Evolutionary conservation across 1,140 invertebrate species (phyloP), one percentile per base, ranked within the genome.

Genomic region (Macrobrachium rosenbergii): DNA sequence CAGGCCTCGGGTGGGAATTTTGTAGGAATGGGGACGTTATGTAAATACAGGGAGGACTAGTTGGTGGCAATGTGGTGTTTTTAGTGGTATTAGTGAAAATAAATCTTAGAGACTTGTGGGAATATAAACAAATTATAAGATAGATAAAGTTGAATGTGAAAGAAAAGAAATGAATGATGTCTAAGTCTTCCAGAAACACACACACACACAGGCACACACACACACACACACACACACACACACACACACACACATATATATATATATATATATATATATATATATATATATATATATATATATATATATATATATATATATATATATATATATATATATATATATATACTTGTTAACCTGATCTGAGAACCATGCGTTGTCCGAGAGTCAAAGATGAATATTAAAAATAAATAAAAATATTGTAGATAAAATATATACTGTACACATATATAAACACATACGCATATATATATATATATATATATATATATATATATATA

Each of bases 131-230:
- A n/a, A 60, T 59, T 5, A 58, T 17, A 79, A 11, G 16, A 60
- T 10, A 19, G 16, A 45, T 58, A 7, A 37, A 58, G 14, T 60
- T 17, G 28, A 21, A 77, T 43, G 43, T 17, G 19, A 11, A 12
- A 23, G 80, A 64, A 14, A 23, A 45, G 23, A 37, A 62, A 37
- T 80, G 43, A 23, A 52, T 72, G 28, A 82, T 19, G 58, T 62
- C 21, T 62, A 83, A 37, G 76, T 76, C 62, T 60, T 62, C 67
- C 63, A 82, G 62, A 82, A 62, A 67, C 80, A 82, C 80, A 67
- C 80, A 82, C 62, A 67, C 80, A 82, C 80, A 67, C 62, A 67
- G 62, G 67, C 80, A 82, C 63, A 45, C 80, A 69, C 63, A 64
- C 63, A 62, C 16, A 81, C 23, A 63, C 21, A 75, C 21, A 75